Evolutionary conservation across 1,140 invertebrate genomes (phyloP).

Genomic region (Amyelois transitella): DNA sequence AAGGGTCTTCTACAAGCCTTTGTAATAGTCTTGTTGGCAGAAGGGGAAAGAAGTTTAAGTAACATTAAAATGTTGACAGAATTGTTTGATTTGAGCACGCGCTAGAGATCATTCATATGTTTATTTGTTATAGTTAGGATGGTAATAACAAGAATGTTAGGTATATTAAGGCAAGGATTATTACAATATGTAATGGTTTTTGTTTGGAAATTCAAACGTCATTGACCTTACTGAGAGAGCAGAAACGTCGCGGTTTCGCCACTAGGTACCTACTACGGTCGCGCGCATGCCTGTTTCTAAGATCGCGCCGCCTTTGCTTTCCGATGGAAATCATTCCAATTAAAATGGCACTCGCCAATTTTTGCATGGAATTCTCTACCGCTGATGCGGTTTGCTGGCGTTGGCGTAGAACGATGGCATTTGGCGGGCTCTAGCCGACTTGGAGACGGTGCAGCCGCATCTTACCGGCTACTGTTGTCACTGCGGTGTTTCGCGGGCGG

Average conservation of each 20-base stretch:
- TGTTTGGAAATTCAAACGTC: conserved; percentile 43
- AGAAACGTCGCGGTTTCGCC: conserved; percentile 49
- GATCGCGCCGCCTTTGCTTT: conserved; percentile 49
- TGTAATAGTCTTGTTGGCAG: not conserved
- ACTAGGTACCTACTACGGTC: conserved; percentile 47
- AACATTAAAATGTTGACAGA: too few species aligned
- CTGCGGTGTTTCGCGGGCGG: conserved; percentile 71
- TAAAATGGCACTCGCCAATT: conserved; percentile 44
- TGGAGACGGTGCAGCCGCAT: conserved; percentile 49
- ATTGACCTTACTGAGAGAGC: conserved; percentile 55
- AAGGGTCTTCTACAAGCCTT: not conserved
- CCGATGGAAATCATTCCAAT: conserved; percentile 59
- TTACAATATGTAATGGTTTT: conserved; percentile 25
- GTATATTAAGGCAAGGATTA: not conserved
- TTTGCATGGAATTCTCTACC: conserved; percentile 13
- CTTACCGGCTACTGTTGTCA: conserved; percentile 69
- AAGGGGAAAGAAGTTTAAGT: too few species aligned
- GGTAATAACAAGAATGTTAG: not conserved
- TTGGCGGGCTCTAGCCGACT: not conserved
- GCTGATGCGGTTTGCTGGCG: not conserved
- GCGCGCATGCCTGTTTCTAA: conserved; percentile 67
- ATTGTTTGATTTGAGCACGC: too few species aligned
- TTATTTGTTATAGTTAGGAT: not conserved
- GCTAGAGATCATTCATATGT: too few species aligned
- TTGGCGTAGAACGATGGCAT: not conserved